phyloP scores from a whole-genome alignment of 1,140 invertebrate species.

The Ceratitis capitata region DNA sequence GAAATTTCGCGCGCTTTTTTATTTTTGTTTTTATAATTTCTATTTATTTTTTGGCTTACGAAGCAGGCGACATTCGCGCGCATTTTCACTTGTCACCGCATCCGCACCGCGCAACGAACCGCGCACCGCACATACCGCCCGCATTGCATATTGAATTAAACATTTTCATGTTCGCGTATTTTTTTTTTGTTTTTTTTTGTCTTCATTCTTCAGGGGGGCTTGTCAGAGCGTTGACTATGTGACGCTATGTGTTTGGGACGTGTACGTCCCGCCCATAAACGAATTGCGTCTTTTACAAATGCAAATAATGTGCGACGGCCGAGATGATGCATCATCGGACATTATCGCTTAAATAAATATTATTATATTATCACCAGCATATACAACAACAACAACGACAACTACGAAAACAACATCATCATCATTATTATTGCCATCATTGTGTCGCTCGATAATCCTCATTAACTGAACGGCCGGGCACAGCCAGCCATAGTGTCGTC shows the following conservation, averaged over 20 bases:
- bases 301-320: background rate
- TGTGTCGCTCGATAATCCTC: background rate
- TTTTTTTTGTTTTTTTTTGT: background rate
- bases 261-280: background rate
- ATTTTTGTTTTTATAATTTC: background rate
- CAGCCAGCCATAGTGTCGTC: conserved; percentile 15
- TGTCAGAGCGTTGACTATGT: background rate
- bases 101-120: too few species aligned
- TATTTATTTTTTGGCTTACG: background rate
- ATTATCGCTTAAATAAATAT: background rate
- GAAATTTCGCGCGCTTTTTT: background rate
- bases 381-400: background rate
- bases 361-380: conserved; percentile 2
- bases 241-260: background rate
- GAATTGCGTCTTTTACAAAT: conserved; percentile 7
- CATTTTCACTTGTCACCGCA: background rate
- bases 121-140: background rate
- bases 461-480: background rate
- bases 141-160: background rate
- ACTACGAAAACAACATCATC: background rate
- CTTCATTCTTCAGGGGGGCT: background rate
- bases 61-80: background rate
- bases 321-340: background rate
- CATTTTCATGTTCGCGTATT: background rate
- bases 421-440: background rate